These are phyloP conservation scores for Andrena flavipes DNA, from an alignment of 2,888 invertebrate genomes.

Conservation along the genomic window DNA sequence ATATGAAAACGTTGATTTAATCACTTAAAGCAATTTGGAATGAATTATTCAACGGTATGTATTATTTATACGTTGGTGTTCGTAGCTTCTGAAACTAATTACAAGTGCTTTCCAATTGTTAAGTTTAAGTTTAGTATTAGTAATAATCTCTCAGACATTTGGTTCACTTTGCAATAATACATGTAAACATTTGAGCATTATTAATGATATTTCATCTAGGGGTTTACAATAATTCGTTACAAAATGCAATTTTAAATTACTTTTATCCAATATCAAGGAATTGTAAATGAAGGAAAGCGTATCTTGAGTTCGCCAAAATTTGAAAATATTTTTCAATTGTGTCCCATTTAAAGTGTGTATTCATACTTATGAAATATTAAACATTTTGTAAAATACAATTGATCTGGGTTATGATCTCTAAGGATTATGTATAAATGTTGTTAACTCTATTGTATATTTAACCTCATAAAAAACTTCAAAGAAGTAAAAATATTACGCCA, in stretches of 20 bases:
- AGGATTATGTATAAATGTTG: too few species aligned
- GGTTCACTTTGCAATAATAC: not conserved
- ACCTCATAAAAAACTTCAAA: too few species aligned
- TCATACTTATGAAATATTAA: too few species aligned
- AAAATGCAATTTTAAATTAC: conserved; percentile 27
- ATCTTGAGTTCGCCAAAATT: too few species aligned
- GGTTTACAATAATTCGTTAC: not conserved
- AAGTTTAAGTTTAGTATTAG: conserved; percentile 42
- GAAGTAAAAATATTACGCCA: too few species aligned
- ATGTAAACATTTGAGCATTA: not conserved
- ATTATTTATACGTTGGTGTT: conserved; percentile 28
- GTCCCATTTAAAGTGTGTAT: too few species aligned
- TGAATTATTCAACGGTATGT: conserved; percentile 44
- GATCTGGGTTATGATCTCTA: too few species aligned
- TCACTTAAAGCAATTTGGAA: conserved; percentile 22
- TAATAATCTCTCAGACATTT: conserved; percentile 9
- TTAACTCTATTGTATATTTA: too few species aligned
- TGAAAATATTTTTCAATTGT: too few species aligned
- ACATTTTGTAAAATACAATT: too few species aligned
- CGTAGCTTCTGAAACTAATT: conserved; percentile 37
- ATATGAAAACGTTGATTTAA: conserved; percentile 35
- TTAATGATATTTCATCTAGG: not conserved
- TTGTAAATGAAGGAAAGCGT: not conserved
- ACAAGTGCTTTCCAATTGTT: conserved; percentile 29
- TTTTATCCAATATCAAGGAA: not conserved